phyloP scores from a whole-genome alignment of 2,888 invertebrate genomes.

The Clusia tigrina region DNA sequence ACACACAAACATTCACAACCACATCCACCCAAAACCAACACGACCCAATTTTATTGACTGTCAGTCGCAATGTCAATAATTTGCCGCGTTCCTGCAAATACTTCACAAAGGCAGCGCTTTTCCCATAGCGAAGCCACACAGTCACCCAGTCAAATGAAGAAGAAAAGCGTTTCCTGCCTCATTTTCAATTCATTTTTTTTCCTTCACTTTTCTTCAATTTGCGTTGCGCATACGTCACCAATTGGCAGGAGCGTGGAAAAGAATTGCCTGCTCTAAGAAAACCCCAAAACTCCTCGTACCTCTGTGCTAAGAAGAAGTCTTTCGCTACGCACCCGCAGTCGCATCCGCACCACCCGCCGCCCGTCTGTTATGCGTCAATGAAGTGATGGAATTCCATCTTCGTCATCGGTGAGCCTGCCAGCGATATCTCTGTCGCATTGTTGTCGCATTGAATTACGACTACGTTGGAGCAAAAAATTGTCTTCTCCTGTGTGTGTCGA shows the following conservation, averaged over 20 bases:
- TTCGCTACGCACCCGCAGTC: neutral
- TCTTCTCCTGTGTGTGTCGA: neutral
- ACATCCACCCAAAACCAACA: neutral
- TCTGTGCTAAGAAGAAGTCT: neutral
- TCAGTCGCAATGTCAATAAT: constrained; percentile 25
- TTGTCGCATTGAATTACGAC: neutral
- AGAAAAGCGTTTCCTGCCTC: constrained; percentile 2
- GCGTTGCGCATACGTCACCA: neutral
- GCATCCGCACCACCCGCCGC: neutral
- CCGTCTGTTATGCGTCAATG: constrained; percentile 20
- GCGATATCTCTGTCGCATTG: neutral
- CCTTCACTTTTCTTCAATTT: too few relatives aligned
- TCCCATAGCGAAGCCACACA: neutral
- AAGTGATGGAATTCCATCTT: constrained; percentile 25
- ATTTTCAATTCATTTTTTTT: too few relatives aligned
- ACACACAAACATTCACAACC: neutral
- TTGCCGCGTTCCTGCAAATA: constrained; percentile 14
- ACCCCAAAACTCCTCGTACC: neutral
- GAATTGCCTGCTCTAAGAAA: neutral
- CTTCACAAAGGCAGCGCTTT: neutral
- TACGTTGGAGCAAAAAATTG: too few relatives aligned
- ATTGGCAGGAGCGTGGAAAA: neutral
- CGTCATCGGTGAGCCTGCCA: constrained; percentile 22
- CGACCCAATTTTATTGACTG: constrained; percentile 27
- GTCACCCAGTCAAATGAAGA: too few relatives aligned